Conservation (phyloP, 2,888 invertebrate genomes). For the Mythimna lalbum region DNA sequence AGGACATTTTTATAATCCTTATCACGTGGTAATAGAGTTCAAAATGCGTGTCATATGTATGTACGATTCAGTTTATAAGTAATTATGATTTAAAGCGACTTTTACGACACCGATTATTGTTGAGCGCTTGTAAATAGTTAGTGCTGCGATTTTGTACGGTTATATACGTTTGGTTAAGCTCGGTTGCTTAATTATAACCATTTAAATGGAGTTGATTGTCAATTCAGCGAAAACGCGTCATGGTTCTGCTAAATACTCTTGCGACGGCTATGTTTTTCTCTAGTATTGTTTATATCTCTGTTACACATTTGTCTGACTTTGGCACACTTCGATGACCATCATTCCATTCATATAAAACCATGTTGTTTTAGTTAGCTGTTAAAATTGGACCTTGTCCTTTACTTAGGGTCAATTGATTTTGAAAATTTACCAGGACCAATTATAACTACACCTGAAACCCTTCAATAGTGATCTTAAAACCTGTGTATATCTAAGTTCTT, state of each 20-base stretch:
- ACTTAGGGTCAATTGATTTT: not conserved
- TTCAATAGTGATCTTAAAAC: too few relatives aligned
- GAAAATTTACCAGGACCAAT: too few relatives aligned
- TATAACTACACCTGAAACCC: too few relatives aligned
- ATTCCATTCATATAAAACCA: not conserved
- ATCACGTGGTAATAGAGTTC: constrained; percentile 64
- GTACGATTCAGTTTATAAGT: constrained; percentile 68
- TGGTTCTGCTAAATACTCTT: constrained; percentile 51
- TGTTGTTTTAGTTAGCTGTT: not conserved
- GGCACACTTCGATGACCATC: constrained; percentile 5
- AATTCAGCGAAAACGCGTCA: constrained; percentile 62
- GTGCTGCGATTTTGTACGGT: constrained; percentile 69
- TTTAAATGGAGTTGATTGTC: constrained; percentile 65
- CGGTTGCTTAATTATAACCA: constrained; percentile 64
- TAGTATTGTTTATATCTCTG: constrained; percentile 15
- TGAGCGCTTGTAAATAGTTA: constrained; percentile 68
- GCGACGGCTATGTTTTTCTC: constrained; percentile 8
- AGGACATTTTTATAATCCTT: constrained; percentile 65
- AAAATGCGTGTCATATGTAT: constrained; percentile 61
- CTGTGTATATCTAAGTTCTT: not conserved
- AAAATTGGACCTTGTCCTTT: not conserved
- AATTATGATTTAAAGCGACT: constrained; percentile 73
- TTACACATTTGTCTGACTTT: constrained; percentile 5
- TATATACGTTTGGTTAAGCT: constrained; percentile 64
- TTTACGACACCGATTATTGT: constrained; percentile 73